These are phyloP conservation scores for Mizuhopecten yessoensis DNA, from an alignment of 1,140 invertebrate genomes.

Conservation along the genomic window DNA sequence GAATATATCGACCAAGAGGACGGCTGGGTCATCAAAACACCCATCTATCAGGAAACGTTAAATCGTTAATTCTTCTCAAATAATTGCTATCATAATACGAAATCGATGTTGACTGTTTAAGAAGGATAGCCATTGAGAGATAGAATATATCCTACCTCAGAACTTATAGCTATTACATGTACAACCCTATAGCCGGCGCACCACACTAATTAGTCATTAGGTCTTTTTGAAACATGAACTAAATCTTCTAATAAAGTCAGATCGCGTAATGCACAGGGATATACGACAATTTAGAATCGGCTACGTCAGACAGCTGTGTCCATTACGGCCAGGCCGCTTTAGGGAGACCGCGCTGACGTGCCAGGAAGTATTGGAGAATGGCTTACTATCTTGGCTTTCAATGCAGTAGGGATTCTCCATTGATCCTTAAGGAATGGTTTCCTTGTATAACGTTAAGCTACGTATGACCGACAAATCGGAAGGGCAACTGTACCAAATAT, in stretches of 20 bases:
- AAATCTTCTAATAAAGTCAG: slow-evolving; percentile 12
- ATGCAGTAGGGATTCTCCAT: no score
- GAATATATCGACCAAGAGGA: not conserved
- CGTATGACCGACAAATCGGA: no score
- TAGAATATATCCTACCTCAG: not conserved
- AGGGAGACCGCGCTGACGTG: no score
- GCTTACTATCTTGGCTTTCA: no score
- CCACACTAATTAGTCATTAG: not conserved
- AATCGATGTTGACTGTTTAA: slow-evolving; percentile 25
- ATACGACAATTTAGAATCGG: not conserved
- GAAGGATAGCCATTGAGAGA: not conserved
- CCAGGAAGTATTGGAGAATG: no score
- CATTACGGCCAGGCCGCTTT: not conserved
- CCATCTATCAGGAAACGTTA: not conserved
- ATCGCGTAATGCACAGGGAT: not conserved
- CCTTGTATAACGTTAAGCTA: no score
- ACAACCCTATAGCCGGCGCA: not conserved
- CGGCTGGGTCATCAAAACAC: not conserved
- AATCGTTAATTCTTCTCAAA: not conserved
- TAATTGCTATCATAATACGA: slow-evolving; percentile 32
- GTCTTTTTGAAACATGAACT: slow-evolving; percentile 16
- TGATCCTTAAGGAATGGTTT: no score
- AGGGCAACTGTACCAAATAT: no score
- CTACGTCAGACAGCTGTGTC: not conserved
- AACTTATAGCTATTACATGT: not conserved